Percentiles rank a stretch among this genome's conserved stretches.
These are phyloP conservation scores for Labroides dimidiatus DNA, from an alignment of 2,797 vertebrate species.

Conservation along the genomic window DNA sequence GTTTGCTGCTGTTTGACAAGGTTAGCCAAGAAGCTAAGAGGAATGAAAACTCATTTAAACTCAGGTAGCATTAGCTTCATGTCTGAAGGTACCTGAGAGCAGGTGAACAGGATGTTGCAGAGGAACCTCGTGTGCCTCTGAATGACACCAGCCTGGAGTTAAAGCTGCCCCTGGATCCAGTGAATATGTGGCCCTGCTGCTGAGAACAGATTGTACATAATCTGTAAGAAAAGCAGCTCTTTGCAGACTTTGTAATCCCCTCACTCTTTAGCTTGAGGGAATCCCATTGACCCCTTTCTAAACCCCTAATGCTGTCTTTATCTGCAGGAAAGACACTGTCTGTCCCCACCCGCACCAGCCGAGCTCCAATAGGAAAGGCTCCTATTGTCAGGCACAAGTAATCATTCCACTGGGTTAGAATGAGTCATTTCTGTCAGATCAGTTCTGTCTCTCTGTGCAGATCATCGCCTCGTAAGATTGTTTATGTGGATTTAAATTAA, in stretches of 20 bases:
- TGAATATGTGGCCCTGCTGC: constrained; percentile 42
- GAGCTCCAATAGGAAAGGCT: constrained; percentile 27
- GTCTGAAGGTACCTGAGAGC: neutral
- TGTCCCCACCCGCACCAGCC: constrained; percentile 30
- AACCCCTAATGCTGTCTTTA: constrained; percentile 60
- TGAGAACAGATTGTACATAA: constrained; percentile 81
- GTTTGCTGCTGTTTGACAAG: neutral
- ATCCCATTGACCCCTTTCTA: constrained; percentile 63
- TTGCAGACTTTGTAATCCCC: constrained; percentile 79
- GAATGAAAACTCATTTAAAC: constrained; percentile 3
- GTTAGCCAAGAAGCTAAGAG: neutral
- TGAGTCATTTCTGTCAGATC: neutral
- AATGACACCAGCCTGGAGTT: constrained; percentile 10
- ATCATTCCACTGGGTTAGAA: constrained; percentile 9
- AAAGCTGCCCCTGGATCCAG: constrained; percentile 29
- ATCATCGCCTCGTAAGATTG: too few relatives aligned
- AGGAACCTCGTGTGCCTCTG: constrained; percentile 16
- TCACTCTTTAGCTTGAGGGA: constrained; percentile 60
- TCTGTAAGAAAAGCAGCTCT: constrained; percentile 79
- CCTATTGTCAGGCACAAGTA: constrained; percentile 17
- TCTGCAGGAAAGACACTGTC: constrained; percentile 45
- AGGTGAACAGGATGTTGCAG: constrained; percentile 18
- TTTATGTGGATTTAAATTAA: too few relatives aligned
- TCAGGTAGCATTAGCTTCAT: constrained; percentile 1
- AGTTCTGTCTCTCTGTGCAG: constrained; percentile 3